Conservation (phyloP, 1,140 invertebrate genomes). For the Micrasema longulum region DNA sequence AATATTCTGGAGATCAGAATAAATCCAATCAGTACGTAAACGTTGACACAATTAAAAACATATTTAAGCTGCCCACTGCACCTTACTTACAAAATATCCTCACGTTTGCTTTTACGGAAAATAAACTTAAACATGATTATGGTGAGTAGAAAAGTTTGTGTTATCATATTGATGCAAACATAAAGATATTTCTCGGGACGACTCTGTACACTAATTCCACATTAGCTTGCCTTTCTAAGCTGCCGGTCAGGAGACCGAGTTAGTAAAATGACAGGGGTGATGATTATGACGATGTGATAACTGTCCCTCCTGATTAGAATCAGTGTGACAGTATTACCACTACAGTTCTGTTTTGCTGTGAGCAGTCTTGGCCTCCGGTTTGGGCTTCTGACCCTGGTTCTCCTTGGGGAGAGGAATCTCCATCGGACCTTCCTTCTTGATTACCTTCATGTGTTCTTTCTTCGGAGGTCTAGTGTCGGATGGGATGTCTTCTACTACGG, state of each 20-base stretch:
- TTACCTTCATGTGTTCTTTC: slow-evolving; percentile 70
- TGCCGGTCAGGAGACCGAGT: not conserved
- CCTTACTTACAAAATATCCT: too few species aligned
- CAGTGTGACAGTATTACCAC: not conserved
- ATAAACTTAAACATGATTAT: too few species aligned
- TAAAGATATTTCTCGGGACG: too few species aligned
- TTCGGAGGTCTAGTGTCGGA: slow-evolving; percentile 67
- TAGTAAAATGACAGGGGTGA: slow-evolving; percentile 2
- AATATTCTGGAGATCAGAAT: too few species aligned
- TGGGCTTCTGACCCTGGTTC: not conserved
- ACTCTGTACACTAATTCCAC: too few species aligned
- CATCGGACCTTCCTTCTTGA: slow-evolving; percentile 68
- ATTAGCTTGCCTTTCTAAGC: slow-evolving; percentile 6
- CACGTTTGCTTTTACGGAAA: too few species aligned
- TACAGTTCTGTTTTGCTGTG: slow-evolving; percentile 47
- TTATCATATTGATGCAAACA: too few species aligned
- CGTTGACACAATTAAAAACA: too few species aligned
- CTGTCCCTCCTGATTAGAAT: not conserved
- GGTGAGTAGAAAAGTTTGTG: too few species aligned
- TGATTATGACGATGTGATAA: slow-evolving; percentile 23
- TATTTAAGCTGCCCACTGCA: too few species aligned
- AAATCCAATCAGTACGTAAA: too few species aligned
- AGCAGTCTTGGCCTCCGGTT: slow-evolving; percentile 29
- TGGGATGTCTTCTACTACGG: slow-evolving; percentile 68
- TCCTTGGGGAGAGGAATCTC: slow-evolving; percentile 62